A percentile compares a stretch with the other conserved stretches of the same genome.
Conservation (phyloP, 2,113 vertebrate genomes). For the Lamprologus tigripictilis region DNA sequence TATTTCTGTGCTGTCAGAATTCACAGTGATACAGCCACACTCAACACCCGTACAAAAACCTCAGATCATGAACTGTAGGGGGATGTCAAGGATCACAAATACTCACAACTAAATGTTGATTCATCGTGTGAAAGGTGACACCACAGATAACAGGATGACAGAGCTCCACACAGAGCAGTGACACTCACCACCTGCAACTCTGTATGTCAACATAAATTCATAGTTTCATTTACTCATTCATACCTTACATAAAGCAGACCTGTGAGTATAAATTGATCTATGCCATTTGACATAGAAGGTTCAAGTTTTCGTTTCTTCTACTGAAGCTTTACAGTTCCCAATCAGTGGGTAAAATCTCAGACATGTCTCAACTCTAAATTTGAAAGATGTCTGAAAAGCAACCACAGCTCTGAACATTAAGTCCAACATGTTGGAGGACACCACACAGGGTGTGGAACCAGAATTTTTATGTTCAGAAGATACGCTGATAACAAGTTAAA, state of each 20-base stretch:
- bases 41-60: too few species aligned
- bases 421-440: background rate
- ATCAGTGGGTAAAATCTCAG: background rate
- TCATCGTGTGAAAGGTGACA: too few species aligned
- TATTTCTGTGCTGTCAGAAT: too few species aligned
- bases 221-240: background rate
- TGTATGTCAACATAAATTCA: background rate
- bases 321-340: background rate
- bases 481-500: background rate
- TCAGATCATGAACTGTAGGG: too few species aligned
- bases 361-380: background rate
- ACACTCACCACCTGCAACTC: background rate
- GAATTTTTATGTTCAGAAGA: accelerated
- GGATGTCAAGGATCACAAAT: too few species aligned
- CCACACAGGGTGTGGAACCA: accelerated
- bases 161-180: background rate
- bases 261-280: background rate
- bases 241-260: background rate
- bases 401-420: background rate
- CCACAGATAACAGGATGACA: background rate
- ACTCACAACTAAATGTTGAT: too few species aligned
- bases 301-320: background rate
- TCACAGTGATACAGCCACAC: too few species aligned
- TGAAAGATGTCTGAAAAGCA: background rate
- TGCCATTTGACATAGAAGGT: background rate